Base-by-base conservation (phyloP, 2,797 vertebrate genomes). In the Prionace glauca region DNA sequence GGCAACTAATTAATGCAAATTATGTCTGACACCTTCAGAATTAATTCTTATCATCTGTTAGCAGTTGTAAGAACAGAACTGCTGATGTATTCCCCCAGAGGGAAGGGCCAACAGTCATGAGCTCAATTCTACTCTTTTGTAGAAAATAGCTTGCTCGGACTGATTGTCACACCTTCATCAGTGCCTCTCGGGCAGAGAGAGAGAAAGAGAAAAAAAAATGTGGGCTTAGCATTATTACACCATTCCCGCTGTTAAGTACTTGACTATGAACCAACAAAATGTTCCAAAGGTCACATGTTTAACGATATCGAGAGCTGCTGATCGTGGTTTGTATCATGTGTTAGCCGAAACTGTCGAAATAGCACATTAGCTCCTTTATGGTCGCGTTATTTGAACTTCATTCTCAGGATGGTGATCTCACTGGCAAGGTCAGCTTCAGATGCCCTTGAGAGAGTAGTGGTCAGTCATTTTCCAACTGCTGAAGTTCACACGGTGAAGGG, bases 1-100 rank as follows among this genome's bases (percentile, higher is more conserved):
- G 90, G 65, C 65, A 92, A 67, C 65, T 69, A 92, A 92, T 92
- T 41, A 92, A 92, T 69, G 90, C 90, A 92, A 92, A 92, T 92
- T 69, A n/a, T 69, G 65, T 92, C 62, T 92, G 90, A 67, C 90
- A 69, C 90, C 62, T 92, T 69, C 90, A 92, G 90, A 92, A 69
- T 92, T 92, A 36, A 69, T 92, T 92, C 90, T 92, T 24, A 41
- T 36, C 36, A n/a, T 41, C 90, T 92, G 90, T 69, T 92, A 67
- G 90, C 65, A 92, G 90, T 41, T 69, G 90, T 92, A 92, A 36
- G 65, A 92, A 92, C 60, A 14, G 56, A 92, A 92, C 7, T 69
- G n/a, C 32, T 69, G 62, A 20, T 92, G 65, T 69, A 67, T 92
- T 67, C 3, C 65, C 62, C 90, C 90, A 67, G 90, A 69, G 65